Conservation (phyloP, 1,140 invertebrate genomes). For the Drosophila dunni region DNA sequence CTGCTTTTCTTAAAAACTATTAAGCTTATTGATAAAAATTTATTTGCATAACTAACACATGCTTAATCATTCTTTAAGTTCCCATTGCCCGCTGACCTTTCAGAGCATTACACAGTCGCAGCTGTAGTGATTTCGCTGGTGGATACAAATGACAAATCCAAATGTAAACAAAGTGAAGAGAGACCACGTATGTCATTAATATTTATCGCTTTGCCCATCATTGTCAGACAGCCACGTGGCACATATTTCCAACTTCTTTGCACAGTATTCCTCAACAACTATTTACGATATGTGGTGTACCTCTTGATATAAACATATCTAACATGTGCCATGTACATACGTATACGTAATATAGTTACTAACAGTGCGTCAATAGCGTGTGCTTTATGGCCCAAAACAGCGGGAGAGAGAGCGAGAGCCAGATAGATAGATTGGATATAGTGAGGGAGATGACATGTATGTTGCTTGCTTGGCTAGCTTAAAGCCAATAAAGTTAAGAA, state of each 20-base stretch:
- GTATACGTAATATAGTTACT: constrained; percentile 12
- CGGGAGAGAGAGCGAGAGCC: neutral
- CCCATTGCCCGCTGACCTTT: neutral
- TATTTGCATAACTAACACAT: no score
- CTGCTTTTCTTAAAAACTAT: no score
- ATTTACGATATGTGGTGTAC: constrained; percentile 32
- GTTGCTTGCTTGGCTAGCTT: constrained; percentile 21
- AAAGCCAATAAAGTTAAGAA: constrained; percentile 64
- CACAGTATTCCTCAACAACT: constrained; percentile 17
- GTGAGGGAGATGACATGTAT: constrained; percentile 1
- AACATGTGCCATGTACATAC: neutral
- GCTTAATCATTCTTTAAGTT: no score
- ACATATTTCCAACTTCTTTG: neutral
- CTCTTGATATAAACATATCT: neutral
- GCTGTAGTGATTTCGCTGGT: neutral
- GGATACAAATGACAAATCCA: constrained; percentile 29
- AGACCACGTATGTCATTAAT: constrained; percentile 44
- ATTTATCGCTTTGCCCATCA: constrained; percentile 50
- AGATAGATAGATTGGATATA: neutral
- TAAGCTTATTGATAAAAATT: no score
- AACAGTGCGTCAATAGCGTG: constrained; percentile 33
- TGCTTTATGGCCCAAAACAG: constrained; percentile 27
- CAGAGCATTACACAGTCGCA: neutral
- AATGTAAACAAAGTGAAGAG: constrained; percentile 50
- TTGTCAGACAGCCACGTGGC: constrained; percentile 45